A percentile compares a stretch with the other conserved stretches of the same genome.
These are phyloP conservation scores for Halcyon malimbica DNA, from an alignment of 2,113 vertebrate genomes.

Conservation along the genomic window DNA sequence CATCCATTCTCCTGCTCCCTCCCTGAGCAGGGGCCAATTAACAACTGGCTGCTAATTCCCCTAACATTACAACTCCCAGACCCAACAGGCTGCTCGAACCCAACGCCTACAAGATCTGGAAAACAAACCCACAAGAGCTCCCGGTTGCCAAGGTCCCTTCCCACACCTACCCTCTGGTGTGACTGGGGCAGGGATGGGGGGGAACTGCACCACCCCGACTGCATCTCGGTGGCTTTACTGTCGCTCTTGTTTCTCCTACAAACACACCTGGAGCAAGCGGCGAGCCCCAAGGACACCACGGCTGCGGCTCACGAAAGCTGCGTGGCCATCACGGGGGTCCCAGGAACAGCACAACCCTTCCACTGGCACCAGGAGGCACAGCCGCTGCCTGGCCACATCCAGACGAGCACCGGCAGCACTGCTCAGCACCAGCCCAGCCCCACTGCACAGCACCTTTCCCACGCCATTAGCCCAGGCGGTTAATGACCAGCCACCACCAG, in stretches of 20 bases:
- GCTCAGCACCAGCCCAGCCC: neutral
- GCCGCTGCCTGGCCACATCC: neutral
- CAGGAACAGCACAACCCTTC: neutral
- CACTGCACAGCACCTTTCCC: fast-evolving
- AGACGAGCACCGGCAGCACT: neutral
- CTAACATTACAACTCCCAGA: neutral
- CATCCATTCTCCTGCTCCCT: neutral
- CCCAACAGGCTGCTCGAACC: neutral
- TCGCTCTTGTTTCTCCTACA: neutral
- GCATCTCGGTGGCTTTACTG: fast-evolving
- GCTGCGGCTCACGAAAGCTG: fast-evolving
- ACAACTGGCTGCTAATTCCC: neutral
- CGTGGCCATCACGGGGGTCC: fast-evolving
- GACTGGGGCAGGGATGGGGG: fast-evolving
- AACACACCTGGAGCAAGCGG: constrained; percentile 17
- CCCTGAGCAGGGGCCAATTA: fast-evolving
- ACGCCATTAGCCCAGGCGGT: neutral
- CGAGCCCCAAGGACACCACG: neutral
- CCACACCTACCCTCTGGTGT: neutral
- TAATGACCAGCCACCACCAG: neutral
- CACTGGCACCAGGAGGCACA: fast-evolving
- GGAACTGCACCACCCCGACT: fast-evolving
- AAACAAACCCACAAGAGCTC: neutral
- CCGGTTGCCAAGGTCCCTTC: neutral
- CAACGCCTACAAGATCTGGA: neutral